Base-by-base conservation (phyloP, 2,113 vertebrate genomes). In the Nasalis larvatus region DNA sequence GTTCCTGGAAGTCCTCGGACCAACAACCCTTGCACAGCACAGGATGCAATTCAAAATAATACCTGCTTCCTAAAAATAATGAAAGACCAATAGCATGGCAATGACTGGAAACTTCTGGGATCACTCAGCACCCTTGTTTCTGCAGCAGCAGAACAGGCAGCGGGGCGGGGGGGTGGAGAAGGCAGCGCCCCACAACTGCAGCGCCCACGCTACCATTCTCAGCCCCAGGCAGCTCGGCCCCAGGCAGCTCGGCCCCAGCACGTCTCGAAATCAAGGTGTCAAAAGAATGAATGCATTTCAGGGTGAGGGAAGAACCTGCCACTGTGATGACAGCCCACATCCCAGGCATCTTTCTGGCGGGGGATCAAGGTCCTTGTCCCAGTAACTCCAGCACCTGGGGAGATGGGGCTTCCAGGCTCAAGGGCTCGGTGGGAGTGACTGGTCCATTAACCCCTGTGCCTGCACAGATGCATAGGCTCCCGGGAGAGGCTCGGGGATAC, bases 281-380 rank as follows among this genome's bases (percentile, higher is more conserved):
- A 97, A 97, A 94, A 97, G 96, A 97, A 97, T 92, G 97, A 96
- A 97, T 96, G 97, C 96, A 89, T 78, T 94, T 91, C 91, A 97
- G 97, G 97, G 95, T 94, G 97, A 98, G 93, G 89, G 97, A 98
- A 97, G 86, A 98, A 94, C 96, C 97, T 32, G 95, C 96, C 94
- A 78, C 74, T 95, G 96, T 94, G 92, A 94, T 92, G 96, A 96
- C 60, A 78, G 74, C 81, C 89, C 60, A 96, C 93, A 84, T 35
- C 1, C 0, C 95, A 92, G 94, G 97, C 96, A 84, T 93, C 68
- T 94, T 35, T 96, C 87, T 94, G 91, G 78, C 0, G 8, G 73
- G 9, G 52, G 32, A 63, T 17, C 63, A 91, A 91, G 78, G 32
- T 94, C 78, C 30, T 93, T 86, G 71, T 76, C 60, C 96, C 87